Base-by-base conservation (phyloP, 2,888 invertebrate species). In the Allolobophora icterica region DNA sequence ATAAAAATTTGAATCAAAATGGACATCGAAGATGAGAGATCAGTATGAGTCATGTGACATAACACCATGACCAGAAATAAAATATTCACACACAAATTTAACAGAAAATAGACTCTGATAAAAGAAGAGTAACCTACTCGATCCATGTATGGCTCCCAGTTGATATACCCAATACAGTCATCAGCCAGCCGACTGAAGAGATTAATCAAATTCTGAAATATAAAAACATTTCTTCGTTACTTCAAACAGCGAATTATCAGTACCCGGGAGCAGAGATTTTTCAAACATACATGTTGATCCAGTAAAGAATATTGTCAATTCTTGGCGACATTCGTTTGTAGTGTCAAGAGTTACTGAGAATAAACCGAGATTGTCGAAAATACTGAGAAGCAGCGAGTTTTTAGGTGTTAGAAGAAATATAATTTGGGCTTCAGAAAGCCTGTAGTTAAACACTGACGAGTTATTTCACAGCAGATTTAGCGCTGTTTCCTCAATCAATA, bases 131-230 rank as follows among this genome's bases (percentile, higher is more conserved):
- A 83, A 84, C 84, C 35, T 38, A 87, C 87, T 87, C 87, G 93
- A n/a, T 98, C 97, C 90, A 98, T 96, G 94, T 98, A 96, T 0
- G 97, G 97, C 92, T 97, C 97, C 98, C 98, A 99, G 95, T 99
- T 97, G 89, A 98, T 97, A 91, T 97, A 97, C 0, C 98, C 98
- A 91, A 97, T 97, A 95, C 97, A 97, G 93, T 96, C 96, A 93
- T 96, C 96, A 0, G 97, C 97, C 89, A 98, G 95, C 89, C 97
- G 96, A 0, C 97, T 96, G 95, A 98, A 97, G 89, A 98, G 95
- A 94, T 96, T 96, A 95, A 98, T 94, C 42, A 96, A 96, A 92
- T 97, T 96, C 97, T 97, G 95, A 90, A 94, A 93, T 71, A n/a
- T 11, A 83, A 42, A 92, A 30, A 45, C 45, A 40, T 35, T 71